Percentiles rank a stretch among this genome's conserved stretches.
These are phyloP conservation scores for Anguilla pacifica DNA, from an alignment of 2,797 vertebrate genomes.

Conservation along the genomic window DNA sequence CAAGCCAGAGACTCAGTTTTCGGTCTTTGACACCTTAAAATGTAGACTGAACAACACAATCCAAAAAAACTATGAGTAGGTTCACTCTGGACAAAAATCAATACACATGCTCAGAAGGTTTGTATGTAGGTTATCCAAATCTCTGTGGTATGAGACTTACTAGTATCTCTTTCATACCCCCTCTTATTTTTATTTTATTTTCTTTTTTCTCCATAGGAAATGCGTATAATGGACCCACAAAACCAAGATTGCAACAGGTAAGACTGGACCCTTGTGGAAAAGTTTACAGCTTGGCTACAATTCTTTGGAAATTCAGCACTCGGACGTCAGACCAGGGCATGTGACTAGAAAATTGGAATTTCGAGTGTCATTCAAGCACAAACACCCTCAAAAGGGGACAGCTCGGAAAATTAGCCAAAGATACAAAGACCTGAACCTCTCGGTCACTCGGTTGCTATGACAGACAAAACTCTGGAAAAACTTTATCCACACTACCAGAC, in stretches of 20 bases:
- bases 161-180: not conserved
- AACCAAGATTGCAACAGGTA: constrained; percentile 60
- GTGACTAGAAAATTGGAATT: constrained; percentile 37
- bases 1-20: not conserved
- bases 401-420: constrained; percentile 67
- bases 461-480: constrained; percentile 55
- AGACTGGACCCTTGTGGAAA: constrained; percentile 29
- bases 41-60: not conserved
- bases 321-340: not conserved
- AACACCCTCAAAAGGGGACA: constrained; percentile 57
- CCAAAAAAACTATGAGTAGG: not conserved
- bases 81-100: not conserved
- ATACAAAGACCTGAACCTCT: constrained; percentile 66
- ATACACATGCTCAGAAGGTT: not conserved
- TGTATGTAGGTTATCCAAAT: not conserved
- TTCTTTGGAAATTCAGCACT: not conserved
- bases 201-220: constrained; percentile 33
- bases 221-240: constrained; percentile 51
- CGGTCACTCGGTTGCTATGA: constrained; percentile 63
- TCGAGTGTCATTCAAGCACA: constrained; percentile 54
- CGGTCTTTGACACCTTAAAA: not conserved
- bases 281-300: not conserved
- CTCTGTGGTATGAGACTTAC: not conserved
- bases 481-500: constrained; percentile 65
- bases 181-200: constrained; percentile 8